A percentile compares a stretch with the other conserved stretches of the same genome.
phyloP scores from a whole-genome alignment of 2,888 invertebrate genomes.

The Scotopteryx bipunctaria region DNA sequence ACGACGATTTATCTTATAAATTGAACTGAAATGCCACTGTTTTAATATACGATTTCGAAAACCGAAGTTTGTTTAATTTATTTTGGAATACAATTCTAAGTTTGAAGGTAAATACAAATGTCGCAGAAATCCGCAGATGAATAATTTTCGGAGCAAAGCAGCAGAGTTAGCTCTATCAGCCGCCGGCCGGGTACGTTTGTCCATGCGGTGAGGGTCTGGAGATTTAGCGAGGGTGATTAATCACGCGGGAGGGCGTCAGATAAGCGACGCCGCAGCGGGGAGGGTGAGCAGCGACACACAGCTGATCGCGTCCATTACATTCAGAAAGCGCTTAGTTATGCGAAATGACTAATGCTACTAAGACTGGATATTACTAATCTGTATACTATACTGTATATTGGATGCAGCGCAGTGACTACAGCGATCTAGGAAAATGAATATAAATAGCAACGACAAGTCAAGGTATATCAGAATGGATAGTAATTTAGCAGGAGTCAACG shows the following conservation, averaged over 20 bases:
- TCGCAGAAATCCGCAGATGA: constrained; percentile 9
- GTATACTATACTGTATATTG: neutral
- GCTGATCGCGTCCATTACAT: constrained; percentile 55
- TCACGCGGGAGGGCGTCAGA: constrained; percentile 66
- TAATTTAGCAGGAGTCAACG: constrained; percentile 12
- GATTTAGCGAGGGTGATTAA: constrained; percentile 68
- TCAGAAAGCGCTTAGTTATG: constrained; percentile 42
- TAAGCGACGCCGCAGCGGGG: constrained; percentile 53
- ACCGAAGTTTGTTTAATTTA: constrained; percentile 9
- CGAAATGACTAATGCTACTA: constrained; percentile 31
- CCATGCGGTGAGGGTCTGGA: constrained; percentile 58
- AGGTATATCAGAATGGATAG: constrained; percentile 1
- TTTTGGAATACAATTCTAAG: constrained; percentile 5
- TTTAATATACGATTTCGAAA: constrained; percentile 13
- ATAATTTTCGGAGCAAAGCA: constrained; percentile 37
- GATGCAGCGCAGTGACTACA: neutral
- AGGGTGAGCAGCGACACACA: constrained; percentile 46
- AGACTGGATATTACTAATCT: constrained; percentile 22
- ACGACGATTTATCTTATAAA: constrained; percentile 33
- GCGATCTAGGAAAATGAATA: neutral
- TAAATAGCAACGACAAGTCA: neutral
- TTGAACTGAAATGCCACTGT: constrained; percentile 22
- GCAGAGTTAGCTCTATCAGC: constrained; percentile 48
- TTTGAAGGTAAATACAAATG: neutral
- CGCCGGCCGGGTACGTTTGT: constrained; percentile 45